Evolutionary conservation across 1,140 invertebrate genomes (phyloP).

Genomic region (Zaprionus inermis): DNA sequence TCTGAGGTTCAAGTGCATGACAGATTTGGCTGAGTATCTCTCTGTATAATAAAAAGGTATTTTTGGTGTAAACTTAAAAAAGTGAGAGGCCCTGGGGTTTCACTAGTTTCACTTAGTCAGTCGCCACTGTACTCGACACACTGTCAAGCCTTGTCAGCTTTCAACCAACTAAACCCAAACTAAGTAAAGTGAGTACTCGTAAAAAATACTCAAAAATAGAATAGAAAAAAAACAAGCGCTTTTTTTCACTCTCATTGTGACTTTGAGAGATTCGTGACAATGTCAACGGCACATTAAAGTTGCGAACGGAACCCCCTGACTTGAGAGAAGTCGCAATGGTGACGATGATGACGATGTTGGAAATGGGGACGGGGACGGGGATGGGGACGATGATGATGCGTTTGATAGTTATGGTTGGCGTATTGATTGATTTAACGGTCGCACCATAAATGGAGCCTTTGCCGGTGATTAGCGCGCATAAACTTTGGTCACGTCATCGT

Average conservation of each 20-base stretch:
- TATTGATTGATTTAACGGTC: conserved; percentile 64
- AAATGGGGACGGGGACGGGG: too few relatives aligned
- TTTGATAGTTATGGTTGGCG: conserved; percentile 20
- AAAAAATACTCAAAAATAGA: conserved; percentile 10
- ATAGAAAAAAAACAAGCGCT: neutral
- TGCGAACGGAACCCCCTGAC: neutral
- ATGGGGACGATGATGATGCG: conserved; percentile 8
- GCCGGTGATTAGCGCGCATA: conserved; percentile 32
- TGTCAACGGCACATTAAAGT: conserved; percentile 32
- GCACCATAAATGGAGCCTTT: conserved; percentile 46
- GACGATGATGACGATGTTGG: neutral
- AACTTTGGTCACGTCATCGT: conserved; percentile 56
- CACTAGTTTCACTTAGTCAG: neutral
- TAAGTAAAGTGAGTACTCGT: conserved; percentile 20
- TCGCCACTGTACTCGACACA: neutral
- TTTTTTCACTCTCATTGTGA: conserved; percentile 25
- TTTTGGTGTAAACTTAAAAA: neutral
- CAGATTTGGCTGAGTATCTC: neutral
- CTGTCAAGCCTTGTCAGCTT: neutral
- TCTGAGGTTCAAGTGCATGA: neutral
- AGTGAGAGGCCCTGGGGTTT: neutral
- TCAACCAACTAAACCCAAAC: conserved; percentile 6
- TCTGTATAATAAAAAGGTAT: neutral
- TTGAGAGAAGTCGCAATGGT: neutral
- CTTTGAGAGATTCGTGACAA: conserved; percentile 44